phyloP scores from a whole-genome alignment of 2,888 invertebrate genomes.

The Ophonus ardosiacus region DNA sequence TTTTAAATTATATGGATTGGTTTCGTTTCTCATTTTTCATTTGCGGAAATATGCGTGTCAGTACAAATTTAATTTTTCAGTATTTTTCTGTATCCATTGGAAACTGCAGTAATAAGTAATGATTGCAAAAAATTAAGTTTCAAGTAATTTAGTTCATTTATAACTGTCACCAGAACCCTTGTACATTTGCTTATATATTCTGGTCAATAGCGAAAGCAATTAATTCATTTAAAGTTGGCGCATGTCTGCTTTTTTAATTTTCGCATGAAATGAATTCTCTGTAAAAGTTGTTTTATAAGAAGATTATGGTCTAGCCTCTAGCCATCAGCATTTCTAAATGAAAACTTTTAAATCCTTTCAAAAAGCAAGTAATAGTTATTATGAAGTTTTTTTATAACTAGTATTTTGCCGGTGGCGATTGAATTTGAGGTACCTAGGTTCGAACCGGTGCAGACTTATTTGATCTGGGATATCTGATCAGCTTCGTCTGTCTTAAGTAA shows the following conservation, averaged over 20 bases:
- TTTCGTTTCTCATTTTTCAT: no score
- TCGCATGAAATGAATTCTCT: not conserved
- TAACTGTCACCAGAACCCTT: not conserved
- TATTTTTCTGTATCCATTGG: not conserved
- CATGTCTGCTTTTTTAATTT: not conserved
- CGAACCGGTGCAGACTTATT: no score
- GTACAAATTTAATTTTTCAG: no score
- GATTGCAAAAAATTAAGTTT: not conserved
- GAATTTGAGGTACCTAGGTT: no score
- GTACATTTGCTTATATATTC: not conserved
- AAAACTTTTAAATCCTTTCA: not conserved
- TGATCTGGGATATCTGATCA: no score
- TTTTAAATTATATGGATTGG: no score
- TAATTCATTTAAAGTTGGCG: not conserved
- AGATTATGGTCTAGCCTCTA: not conserved
- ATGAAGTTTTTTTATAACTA: not conserved
- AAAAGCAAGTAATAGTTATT: not conserved
- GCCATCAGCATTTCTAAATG: not conserved
- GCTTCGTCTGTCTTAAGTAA: no score
- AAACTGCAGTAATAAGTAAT: not conserved
- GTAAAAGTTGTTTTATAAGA: not conserved
- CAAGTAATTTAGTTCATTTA: not conserved
- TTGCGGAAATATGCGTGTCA: no score
- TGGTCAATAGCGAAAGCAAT: not conserved
- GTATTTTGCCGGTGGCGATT: not conserved